phyloP scores from a whole-genome alignment of 2,797 vertebrate species.

The Etheostoma nigrum region DNA sequence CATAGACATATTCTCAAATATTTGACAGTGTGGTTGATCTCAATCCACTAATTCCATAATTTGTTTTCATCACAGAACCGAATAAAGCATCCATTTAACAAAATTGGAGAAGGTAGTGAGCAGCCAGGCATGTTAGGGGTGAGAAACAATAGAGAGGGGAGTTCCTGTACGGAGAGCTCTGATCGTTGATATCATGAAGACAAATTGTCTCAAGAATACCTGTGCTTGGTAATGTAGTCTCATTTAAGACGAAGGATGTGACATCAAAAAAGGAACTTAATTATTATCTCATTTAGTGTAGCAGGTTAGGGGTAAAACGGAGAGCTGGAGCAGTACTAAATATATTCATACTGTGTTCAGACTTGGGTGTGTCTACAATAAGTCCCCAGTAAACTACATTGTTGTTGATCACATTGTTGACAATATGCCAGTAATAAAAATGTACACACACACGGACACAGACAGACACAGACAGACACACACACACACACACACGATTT shows the following conservation, averaged over 20 bases:
- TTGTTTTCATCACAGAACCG: neutral
- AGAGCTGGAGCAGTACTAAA: neutral
- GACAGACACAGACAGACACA: neutral
- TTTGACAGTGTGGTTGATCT: neutral
- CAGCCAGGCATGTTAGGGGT: neutral
- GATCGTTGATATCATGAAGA: neutral
- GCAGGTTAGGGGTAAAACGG: neutral
- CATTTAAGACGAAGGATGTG: neutral
- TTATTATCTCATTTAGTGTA: neutral
- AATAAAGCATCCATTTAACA: neutral
- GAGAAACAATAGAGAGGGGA: neutral
- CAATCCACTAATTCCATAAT: neutral
- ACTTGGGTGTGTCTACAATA: too few species aligned
- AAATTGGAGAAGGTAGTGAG: neutral
- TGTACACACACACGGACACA: too few species aligned
- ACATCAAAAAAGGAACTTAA: neutral
- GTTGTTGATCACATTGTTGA: neutral
- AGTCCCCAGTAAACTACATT: neutral
- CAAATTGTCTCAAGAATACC: neutral
- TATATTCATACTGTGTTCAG: neutral
- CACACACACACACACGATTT: neutral
- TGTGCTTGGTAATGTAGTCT: neutral
- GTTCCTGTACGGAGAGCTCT: fast-evolving
- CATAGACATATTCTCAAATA: neutral
- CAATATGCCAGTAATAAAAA: neutral